Conservation (phyloP, 2,113 vertebrate species). For the Romanogobio albipinnatus region DNA sequence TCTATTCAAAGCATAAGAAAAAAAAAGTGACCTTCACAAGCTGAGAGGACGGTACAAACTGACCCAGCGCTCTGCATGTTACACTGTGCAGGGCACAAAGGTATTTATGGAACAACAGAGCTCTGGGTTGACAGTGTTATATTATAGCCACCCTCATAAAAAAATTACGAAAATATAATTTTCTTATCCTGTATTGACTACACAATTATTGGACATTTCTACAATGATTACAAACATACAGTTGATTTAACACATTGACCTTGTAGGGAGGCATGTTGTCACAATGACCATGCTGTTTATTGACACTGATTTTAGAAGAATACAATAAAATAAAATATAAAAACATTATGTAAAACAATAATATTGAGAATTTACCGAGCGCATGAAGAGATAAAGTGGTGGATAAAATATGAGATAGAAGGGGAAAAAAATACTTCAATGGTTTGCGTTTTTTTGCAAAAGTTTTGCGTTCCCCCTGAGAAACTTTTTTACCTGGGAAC, state of each 20-base stretch:
- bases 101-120: slow-evolving; percentile 4
- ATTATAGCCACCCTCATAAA: neutral
- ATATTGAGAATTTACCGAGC: neutral
- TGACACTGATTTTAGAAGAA: neutral
- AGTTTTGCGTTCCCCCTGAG: no score
- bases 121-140: neutral
- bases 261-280: neutral
- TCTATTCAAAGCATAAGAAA: neutral
- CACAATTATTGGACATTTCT: neutral
- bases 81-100: neutral
- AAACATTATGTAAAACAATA: neutral
- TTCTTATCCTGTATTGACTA: neutral
- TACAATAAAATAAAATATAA: neutral
- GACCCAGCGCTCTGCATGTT: neutral
- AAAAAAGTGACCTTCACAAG: slow-evolving; percentile 1
- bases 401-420: no score
- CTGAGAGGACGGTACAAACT: neutral
- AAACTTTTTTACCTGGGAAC: no score
- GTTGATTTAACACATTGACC: neutral
- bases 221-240: neutral
- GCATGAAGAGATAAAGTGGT: no score
- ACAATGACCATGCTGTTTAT: neutral
- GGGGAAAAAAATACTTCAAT: no score
- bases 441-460: no score
- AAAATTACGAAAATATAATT: neutral